These are phyloP conservation scores for Asteroscopus sphinx DNA, from an alignment of 2,888 invertebrate species.

Conservation along the genomic window DNA sequence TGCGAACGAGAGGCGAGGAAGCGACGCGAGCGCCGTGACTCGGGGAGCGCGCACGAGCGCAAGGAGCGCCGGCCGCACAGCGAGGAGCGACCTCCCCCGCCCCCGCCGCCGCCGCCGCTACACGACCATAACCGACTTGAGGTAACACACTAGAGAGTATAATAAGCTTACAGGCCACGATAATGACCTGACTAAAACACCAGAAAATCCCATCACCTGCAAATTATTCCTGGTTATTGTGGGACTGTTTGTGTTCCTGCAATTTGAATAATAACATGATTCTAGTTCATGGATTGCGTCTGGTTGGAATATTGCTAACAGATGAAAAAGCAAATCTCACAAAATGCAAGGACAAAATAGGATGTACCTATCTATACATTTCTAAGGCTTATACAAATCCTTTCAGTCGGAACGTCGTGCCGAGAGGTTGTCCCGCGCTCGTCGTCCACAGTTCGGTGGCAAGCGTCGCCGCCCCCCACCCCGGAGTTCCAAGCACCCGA, in stretches of 20 bases:
- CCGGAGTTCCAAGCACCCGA: slow-evolving; percentile 75
- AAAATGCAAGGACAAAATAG: too few relatives aligned
- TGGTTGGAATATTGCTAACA: too few relatives aligned
- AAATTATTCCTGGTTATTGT: background rate
- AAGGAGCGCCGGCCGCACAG: slow-evolving; percentile 85
- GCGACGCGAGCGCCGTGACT: slow-evolving; percentile 91
- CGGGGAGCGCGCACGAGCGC: slow-evolving; percentile 86
- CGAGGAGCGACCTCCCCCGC: slow-evolving; percentile 83
- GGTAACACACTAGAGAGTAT: slow-evolving; percentile 68
- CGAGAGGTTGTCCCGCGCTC: slow-evolving; percentile 82
- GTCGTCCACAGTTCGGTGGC: slow-evolving; percentile 81
- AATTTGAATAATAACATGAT: too few relatives aligned
- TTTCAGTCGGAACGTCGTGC: slow-evolving; percentile 84
- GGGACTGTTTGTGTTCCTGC: too few relatives aligned
- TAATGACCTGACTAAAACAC: slow-evolving; percentile 77
- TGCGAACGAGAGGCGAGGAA: slow-evolving; percentile 90
- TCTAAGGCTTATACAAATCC: background rate
- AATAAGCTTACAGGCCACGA: slow-evolving; percentile 66
- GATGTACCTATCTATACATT: background rate
- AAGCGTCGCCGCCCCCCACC: slow-evolving; percentile 79
- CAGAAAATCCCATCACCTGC: background rate
- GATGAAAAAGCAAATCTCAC: too few relatives aligned
- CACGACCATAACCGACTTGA: slow-evolving; percentile 85
- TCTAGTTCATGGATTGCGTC: too few relatives aligned
- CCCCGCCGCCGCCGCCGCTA: slow-evolving; percentile 83